Evolutionary conservation across 2,888 invertebrate species (phyloP), one percentile per base, ranked within the genome.

Genomic region (Tetramorium bicarinatum): DNA sequence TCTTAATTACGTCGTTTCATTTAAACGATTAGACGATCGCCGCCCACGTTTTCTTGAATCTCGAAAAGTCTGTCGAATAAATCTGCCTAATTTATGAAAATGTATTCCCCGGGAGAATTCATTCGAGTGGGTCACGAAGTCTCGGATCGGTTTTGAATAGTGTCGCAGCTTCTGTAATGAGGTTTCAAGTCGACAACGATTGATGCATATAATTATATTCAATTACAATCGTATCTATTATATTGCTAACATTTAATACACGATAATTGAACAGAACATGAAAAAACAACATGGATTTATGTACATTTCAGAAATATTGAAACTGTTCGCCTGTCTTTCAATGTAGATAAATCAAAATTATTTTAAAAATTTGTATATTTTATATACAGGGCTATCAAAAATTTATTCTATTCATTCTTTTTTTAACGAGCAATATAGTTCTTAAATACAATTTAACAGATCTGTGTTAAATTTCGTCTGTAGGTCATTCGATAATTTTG

Each of bases 1-100:
- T 89, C 89, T 92, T 91, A 92, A 93, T 93, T 92, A 91, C 72
- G 85, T 85, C 89, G 91, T 91, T 91, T 91, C 86, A 89, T 89
- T 86, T 77, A 64, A 80, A 72, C 87, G 90, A 90, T 91, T 91
- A 90, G 88, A 77, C 76, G 89, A 83, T 66, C 74, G 21, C 18
- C 54, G 82, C 49, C 82, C 67, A 66, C 89, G 87, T 89, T 90
- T 88, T 89, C 90, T 85, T 81, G 62, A 56, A 29, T 72, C 86
- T 62, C 80, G 84, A 79, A 89, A 89, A 87, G 66, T 62, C 77
- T 54, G 83, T 34, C 34, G 34, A 29, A 29, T 25, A 72, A 34
- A 80, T 76, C 81, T 76, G 62, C 81, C 72, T 87, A 91, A 91
- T 91, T 90, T 91, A 92, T 91, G 90, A 88, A 88, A 91, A 91